A percentile compares a stretch with the other conserved stretches of the same genome.
Evolutionary conservation across 2,797 vertebrate species (phyloP).

Genomic region (Xerus rutilus): DNA sequence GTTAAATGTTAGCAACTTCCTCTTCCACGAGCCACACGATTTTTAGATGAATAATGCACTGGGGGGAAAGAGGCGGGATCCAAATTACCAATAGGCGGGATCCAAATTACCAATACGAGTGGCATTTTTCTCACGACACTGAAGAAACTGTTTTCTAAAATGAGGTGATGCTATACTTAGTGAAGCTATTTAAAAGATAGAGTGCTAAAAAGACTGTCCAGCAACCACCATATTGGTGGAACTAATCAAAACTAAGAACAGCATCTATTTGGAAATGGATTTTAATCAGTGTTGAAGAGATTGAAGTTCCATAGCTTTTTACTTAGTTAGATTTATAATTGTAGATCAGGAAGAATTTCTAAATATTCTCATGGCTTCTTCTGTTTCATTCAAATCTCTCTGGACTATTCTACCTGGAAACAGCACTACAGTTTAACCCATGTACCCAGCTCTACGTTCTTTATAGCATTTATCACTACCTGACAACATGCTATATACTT

Average conservation of each 20-base stretch:
- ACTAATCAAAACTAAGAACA: conserved; percentile 31
- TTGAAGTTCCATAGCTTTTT: background rate
- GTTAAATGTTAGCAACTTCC: conserved; percentile 2
- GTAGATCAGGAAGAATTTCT: background rate
- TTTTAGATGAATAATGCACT: background rate
- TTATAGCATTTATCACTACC: background rate
- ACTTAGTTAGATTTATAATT: conserved; percentile 18
- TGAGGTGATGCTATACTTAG: background rate
- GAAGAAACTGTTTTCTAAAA: conserved; percentile 43
- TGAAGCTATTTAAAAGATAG: background rate
- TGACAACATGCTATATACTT: background rate
- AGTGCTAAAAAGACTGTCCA: background rate
- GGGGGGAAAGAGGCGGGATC: background rate
- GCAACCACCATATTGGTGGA: background rate
- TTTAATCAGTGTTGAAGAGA: conserved; percentile 39
- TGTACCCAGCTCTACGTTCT: background rate
- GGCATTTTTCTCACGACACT: background rate
- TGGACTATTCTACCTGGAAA: background rate
- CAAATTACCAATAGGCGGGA: background rate
- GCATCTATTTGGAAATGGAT: conserved; percentile 45
- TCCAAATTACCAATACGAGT: background rate
- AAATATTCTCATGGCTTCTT: background rate
- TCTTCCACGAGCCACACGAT: background rate
- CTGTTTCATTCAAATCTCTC: background rate
- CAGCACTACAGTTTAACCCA: background rate